Percentiles rank a stretch among this genome's conserved stretches.
Conservation (phyloP, 2,888 invertebrate species). For the Nezara viridula region DNA sequence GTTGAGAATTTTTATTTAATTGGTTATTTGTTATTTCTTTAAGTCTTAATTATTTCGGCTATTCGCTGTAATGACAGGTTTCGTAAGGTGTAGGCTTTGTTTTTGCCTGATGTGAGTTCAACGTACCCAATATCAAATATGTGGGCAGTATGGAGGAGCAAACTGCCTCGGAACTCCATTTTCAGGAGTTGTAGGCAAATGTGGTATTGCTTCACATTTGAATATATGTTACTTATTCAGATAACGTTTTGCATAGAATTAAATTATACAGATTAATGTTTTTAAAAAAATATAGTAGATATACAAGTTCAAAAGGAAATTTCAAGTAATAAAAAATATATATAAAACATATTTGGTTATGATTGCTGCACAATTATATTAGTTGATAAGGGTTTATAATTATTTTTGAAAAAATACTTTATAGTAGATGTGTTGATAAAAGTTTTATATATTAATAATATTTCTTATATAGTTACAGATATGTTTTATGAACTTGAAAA, state of each 20-base stretch:
- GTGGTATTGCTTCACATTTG: background rate
- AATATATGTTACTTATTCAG: conserved; percentile 1
- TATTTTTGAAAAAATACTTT: too few species aligned
- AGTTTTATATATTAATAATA: too few species aligned
- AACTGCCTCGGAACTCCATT: background rate
- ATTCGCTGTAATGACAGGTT: background rate
- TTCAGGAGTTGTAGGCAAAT: background rate
- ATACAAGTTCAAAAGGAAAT: too few species aligned
- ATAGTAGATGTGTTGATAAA: too few species aligned
- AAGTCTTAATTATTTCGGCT: background rate
- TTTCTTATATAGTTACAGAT: too few species aligned
- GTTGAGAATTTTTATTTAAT: background rate
- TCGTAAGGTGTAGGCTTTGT: background rate
- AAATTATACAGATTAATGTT: background rate
- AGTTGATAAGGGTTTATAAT: too few species aligned
- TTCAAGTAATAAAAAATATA: too few species aligned
- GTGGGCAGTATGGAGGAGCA: conserved; percentile 38
- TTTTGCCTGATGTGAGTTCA: background rate
- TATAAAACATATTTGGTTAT: too few species aligned
- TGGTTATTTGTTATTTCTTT: background rate
- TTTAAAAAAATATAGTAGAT: background rate
- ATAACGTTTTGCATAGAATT: background rate
- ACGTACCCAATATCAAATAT: background rate
- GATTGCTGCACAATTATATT: too few species aligned
- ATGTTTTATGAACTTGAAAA: too few species aligned